These are phyloP conservation scores for Zalophus californianus DNA, from an alignment of 2,797 vertebrate genomes.

Conservation along the genomic window DNA sequence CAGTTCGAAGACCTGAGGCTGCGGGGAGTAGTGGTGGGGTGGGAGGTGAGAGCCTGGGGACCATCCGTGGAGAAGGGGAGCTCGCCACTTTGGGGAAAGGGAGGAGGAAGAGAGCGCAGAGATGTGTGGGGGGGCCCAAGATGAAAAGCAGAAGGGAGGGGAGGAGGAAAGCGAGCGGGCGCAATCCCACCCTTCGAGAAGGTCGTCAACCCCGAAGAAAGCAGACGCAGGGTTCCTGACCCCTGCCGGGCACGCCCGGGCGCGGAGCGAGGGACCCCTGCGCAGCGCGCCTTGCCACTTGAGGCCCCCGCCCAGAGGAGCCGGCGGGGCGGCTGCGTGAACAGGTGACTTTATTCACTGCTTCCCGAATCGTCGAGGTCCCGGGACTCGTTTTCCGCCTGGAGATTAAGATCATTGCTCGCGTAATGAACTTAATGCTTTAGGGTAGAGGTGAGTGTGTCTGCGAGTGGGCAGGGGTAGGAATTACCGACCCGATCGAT, in stretches of 20 bases:
- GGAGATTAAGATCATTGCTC: slow-evolving; percentile 73
- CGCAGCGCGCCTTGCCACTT: background rate
- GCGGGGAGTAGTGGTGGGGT: background rate
- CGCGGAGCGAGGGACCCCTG: background rate
- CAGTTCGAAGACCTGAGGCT: background rate
- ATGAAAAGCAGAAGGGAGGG: background rate
- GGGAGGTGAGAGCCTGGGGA: background rate
- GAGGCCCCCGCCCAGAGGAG: background rate
- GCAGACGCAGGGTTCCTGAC: background rate
- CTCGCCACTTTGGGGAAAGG: background rate
- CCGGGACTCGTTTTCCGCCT: slow-evolving; percentile 65
- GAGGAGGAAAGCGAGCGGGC: background rate
- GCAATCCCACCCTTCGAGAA: background rate
- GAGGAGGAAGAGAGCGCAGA: background rate
- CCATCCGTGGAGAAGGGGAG: background rate
- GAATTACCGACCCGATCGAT: slow-evolving; percentile 54
- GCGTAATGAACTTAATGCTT: slow-evolving; percentile 69
- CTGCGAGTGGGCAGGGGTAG: slow-evolving; percentile 54
- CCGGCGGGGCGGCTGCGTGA: background rate
- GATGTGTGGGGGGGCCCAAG: background rate
- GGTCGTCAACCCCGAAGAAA: background rate
- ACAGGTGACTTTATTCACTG: slow-evolving; percentile 66
- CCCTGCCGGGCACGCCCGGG: background rate
- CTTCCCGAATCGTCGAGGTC: slow-evolving; percentile 6
- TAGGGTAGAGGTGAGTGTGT: slow-evolving; percentile 76